Percentiles rank a stretch among this genome's conserved stretches.
These are phyloP conservation scores for Chelon labrosus DNA, from an alignment of 2,797 vertebrate species.

Conservation along the genomic window DNA sequence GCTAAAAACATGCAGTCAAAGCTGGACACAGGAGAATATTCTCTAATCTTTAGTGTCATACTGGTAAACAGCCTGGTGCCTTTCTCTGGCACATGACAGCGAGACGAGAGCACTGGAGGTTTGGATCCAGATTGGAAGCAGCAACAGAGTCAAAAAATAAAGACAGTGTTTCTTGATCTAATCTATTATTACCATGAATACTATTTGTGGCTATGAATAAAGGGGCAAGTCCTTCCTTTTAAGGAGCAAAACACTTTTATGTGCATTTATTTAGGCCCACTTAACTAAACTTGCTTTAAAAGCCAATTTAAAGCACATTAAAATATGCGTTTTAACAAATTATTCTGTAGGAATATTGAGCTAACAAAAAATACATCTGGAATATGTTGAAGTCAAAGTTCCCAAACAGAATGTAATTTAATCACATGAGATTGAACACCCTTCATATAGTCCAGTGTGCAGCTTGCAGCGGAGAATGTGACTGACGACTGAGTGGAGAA, in stretches of 20 bases:
- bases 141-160: not conserved
- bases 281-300: no score
- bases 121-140: constrained; percentile 8
- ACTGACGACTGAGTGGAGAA: not conserved
- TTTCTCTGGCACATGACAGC: constrained; percentile 10
- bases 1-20: constrained; percentile 17
- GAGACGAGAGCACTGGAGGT: constrained; percentile 11
- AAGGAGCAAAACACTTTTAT: not conserved
- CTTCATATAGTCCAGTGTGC: not conserved
- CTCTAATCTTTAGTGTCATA: constrained; percentile 31
- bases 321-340: no score
- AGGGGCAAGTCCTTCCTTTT: not conserved
- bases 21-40: constrained; percentile 29
- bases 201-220: not conserved
- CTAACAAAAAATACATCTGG: not conserved
- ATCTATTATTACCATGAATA: not conserved
- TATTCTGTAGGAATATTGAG: not conserved
- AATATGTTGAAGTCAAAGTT: not conserved
- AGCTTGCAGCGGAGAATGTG: no score
- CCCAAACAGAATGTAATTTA: not conserved
- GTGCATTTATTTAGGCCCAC: not conserved
- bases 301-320: not conserved
- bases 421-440: not conserved
- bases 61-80: constrained; percentile 19
- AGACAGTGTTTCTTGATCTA: not conserved